Evolutionary conservation across 2,797 vertebrate species (phyloP).

Genomic region (Sphenopsis melanotis): DNA sequence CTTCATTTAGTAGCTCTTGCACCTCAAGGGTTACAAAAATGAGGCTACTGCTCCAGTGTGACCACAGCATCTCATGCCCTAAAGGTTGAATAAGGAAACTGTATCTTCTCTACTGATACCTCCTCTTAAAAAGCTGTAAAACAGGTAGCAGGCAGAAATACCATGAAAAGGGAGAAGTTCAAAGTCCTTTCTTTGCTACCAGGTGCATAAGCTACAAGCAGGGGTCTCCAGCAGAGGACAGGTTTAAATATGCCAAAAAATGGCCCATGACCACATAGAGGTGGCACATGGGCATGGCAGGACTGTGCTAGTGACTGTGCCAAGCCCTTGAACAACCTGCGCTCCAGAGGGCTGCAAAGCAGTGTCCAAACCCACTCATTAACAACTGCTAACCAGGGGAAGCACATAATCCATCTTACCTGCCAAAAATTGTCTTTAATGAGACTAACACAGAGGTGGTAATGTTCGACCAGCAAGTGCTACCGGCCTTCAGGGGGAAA

Average conservation of each 20-base stretch:
- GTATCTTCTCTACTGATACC: neutral
- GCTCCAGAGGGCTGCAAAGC: neutral
- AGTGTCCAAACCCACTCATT: neutral
- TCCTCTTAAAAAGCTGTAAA: neutral
- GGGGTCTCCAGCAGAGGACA: neutral
- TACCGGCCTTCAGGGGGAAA: neutral
- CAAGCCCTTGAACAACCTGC: neutral
- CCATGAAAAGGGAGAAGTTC: neutral
- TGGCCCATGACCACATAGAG: rapidly evolving
- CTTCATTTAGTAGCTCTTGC: neutral
- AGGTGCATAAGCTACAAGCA: neutral
- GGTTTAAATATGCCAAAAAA: neutral
- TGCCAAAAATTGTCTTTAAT: neutral
- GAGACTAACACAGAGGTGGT: neutral
- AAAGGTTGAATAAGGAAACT: neutral
- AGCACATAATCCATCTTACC: neutral
- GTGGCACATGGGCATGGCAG: neutral
- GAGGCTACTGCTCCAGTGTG: neutral
- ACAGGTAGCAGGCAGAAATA: neutral
- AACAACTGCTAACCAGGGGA: neutral
- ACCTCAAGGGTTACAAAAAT: neutral
- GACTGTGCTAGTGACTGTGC: rapidly evolving
- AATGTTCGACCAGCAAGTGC: neutral
- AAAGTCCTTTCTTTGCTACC: neutral
- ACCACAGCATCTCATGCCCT: neutral